Evolutionary conservation across 2,888 invertebrate species (phyloP), one percentile per base, ranked within the genome.

Genomic region (Catocala fraxini): DNA sequence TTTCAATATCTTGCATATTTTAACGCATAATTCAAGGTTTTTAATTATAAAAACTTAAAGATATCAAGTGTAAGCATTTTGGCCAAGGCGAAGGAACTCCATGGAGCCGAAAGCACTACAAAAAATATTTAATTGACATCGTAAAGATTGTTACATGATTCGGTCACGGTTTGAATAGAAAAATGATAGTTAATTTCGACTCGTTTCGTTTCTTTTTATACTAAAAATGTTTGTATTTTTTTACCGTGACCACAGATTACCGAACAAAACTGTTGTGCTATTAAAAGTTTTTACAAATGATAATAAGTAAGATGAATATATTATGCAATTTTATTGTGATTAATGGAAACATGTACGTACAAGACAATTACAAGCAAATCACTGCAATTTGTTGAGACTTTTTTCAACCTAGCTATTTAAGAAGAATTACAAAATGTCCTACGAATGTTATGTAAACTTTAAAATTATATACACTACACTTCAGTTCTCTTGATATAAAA

Each of bases 141-240:
- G 46, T 57, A 65, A 60, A 58, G 13, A 52, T 53, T n/a, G 59
- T 68, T 62, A 64, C 59, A 63, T 56, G 58, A 63, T 59, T 13
- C 45, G 34, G 76, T 69, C 65, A 75, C 68, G 66, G 73, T 56
- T 65, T 63, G 58, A 66, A 68, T 62, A 62, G 54, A 51, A 54
- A 71, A 66, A 68, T 61, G 33, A 64, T 61, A 56, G 39, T 60
- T 51, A 56, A 63, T 59, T 53, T 60, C 59, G 35, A 57, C 55
- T 71, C 39, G 48, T 63, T 62, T 71, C 52, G 13, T 63, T 62
- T 63, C 15, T 69, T 60, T 69, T 57, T 39, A 57, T 46, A 4
- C 41, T 12, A 56, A 63, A 63, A 58, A 53, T 34, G 25, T 51
- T 46, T 10, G 10, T 43, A 13, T 49, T 49, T 49, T 49, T 42